Base-by-base conservation (phyloP, 2,113 vertebrate genomes). In the Crotalus helleri region DNA sequence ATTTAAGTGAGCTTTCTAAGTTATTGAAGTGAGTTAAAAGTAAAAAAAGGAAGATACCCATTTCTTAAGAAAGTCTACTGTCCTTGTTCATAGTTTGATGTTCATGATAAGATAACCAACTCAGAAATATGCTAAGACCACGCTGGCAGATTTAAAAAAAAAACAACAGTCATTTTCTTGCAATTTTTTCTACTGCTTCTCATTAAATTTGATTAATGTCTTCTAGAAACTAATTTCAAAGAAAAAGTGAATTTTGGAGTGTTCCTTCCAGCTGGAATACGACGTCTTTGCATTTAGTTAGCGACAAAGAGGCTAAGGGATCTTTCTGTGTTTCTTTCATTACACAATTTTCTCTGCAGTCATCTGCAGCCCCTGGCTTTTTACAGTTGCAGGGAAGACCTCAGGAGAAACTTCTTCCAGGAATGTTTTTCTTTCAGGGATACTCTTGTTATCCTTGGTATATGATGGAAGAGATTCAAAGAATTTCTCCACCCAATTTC, bases 81-180 rank as follows among this genome's bases (percentile, higher is more conserved):
- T 95, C 95, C 94, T 55, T 89, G 89, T 96, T 95, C 96, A 96
- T 97, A 96, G 95, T 96, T 96, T 96, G 95, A 85, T 92, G 93
- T 57, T 93, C 90, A 90, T 94, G 59, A 2, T 61, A 92, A 86
- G 92, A 0, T 46, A 58, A 33, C 24, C 26, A 54, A 85, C 17
- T 85, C 29, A 26, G 39, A 6, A 29, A 85, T 58, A 12, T 23
- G 51, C 23, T 5, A 12, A 44, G 33, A 44, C 9, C 15, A 24
- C 3, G 24, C 19, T 53, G 29, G 12, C n/a, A 44, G 17, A 39
- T 69, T 69, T 69, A 1, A 19, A 39, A 74, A 74, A 33, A 17
- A 74, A 2, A 69, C 39, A 5, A n/a, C 12, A 81, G 33, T 39
- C 33, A 81, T 44, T 81, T 21, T 21, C 33, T 81, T 81, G 33